Base-by-base conservation (phyloP, 2,113 vertebrate species). In the Lycaon pictus region DNA sequence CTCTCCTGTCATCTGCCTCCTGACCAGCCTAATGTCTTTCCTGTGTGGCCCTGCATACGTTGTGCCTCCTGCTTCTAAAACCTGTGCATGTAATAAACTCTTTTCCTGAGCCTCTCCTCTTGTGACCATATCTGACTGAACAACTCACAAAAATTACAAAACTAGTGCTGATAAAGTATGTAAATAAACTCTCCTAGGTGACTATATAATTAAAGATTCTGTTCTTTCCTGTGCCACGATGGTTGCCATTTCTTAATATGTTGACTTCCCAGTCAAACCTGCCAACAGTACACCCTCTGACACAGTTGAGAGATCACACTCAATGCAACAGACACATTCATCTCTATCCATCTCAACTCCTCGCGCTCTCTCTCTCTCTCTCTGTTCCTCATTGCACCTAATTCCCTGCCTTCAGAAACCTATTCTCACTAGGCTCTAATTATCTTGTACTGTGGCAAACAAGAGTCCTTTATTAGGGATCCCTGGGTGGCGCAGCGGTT, bases 1-100 rank as follows among this genome's bases (percentile, higher is more conserved):
- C 0, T 22, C 11, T 62, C 56, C 1, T 0, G 35, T 12, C 48
- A 1, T 1, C 3, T 48, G 19, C 29, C 51, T 32, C 48, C 35
- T 83, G 84, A 58, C 2, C 67, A 60, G 35, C 32, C 60, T 5
- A 3, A 15, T 27, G 29, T 25, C 27, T 93, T 67, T 84, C 17
- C 32, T 60, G 9, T 0, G 20, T 15, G 1, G 13, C 19, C 84
- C 6, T 8, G 13, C 23, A 32, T 0, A 1, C 19, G 6, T 2
- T 20, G 32, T 15, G 25, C 53, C 60, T 62, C 79, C 25, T 27
- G 51, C 53, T 51, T 60, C 60, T 69, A 60, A 25, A 15, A 77
- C 53, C 22, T 32, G 15, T 35, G 20, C 25, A 1, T 12, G 11
- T 48, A 11, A 82, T 17, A 29, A 17, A 20, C 69, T 25, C 10